Evolutionary conservation across 2,888 invertebrate species (phyloP), one percentile per base, ranked within the genome.

Genomic region (Pristionchus mayeri): DNA sequence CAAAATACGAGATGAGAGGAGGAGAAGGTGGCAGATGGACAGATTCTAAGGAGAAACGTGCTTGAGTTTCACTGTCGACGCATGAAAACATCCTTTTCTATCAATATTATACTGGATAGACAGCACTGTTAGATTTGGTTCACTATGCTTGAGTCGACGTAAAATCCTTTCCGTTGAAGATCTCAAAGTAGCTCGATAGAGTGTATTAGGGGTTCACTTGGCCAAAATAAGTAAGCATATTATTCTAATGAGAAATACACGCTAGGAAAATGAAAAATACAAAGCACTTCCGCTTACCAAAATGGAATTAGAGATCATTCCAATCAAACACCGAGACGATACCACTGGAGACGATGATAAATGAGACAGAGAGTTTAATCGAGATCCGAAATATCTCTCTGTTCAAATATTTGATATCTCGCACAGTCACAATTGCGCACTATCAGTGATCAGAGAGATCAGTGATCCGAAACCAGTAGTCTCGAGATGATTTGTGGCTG

Each of bases 321-420:
- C 11, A 40, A 71, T 71, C 37, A 71, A 71, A n/a, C n/a, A n/a
- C 6, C 37, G 40, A 40, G 37, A 40, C n/a, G n/a, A n/a, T n/a
- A n/a, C 37, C 7, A 44, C 71, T 7, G 40, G n/a, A n/a, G 40
- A 71, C 13, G 71, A 71, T 30, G 18, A 34, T 44, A 44, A 71
- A 13, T 71, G 71, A 71, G 40, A 37, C 37, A 37, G 57, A 11
- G 67, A 40, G 71, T 40, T n/a, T 40, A 44, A 44, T 9, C 44
- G 44, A 16, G 40, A 71, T 40, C 24, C 24, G 71, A 18, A 63
- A 63, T 63, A 71, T 71, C 40, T 71, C 40, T 4, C 40, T 40
- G n/a, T 40, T 71, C 71, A 71, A 71, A 71, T 71, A 71, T 71
- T 71, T 71, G 71, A 11, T n/a, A n/a, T 40, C 63, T 34, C 16